These are phyloP conservation scores for Platycheirus albimanus DNA, from an alignment of 2,888 invertebrate species.

Conservation along the genomic window DNA sequence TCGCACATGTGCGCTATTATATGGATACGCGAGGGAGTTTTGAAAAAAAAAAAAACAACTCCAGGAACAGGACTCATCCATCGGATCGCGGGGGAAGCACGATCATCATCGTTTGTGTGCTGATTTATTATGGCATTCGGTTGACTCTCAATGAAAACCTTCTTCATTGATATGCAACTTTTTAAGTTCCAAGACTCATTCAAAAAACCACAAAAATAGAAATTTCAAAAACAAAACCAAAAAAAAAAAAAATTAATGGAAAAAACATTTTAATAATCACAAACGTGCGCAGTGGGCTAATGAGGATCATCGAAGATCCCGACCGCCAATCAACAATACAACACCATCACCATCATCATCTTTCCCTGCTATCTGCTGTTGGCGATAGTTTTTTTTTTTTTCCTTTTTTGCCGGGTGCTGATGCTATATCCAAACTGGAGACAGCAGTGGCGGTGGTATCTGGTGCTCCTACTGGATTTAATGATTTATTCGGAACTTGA, in stretches of 20 bases:
- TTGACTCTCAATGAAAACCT: constrained; percentile 61
- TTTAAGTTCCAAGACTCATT: constrained; percentile 1
- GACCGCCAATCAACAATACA: constrained; percentile 70
- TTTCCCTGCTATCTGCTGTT: too few species aligned
- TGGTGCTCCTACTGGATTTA: constrained; percentile 23
- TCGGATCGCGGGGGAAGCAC: constrained; percentile 33
- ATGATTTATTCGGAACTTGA: constrained; percentile 64
- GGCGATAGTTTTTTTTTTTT: too few species aligned
- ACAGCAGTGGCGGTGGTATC: too few species aligned
- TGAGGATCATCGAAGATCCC: constrained; percentile 72
- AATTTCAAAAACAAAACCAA: too few species aligned
- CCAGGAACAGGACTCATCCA: constrained; percentile 40
- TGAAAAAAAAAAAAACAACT: not conserved
- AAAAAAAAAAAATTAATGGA: constrained; percentile 15
- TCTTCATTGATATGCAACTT: constrained; percentile 71
- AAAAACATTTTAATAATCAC: constrained; percentile 64
- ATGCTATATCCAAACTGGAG: too few species aligned
- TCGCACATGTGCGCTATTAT: constrained; percentile 72
- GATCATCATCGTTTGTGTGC: constrained; percentile 58
- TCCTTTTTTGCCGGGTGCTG: too few species aligned
- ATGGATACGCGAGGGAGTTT: constrained; percentile 52
- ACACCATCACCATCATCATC: constrained; percentile 59
- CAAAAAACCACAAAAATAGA: constrained; percentile 66
- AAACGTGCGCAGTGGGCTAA: constrained; percentile 72
- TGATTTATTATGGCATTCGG: constrained; percentile 65